Percentiles rank a stretch among this genome's conserved stretches.
Conservation (phyloP, 1,140 invertebrate species). For the Oncopodura yosiiana region DNA sequence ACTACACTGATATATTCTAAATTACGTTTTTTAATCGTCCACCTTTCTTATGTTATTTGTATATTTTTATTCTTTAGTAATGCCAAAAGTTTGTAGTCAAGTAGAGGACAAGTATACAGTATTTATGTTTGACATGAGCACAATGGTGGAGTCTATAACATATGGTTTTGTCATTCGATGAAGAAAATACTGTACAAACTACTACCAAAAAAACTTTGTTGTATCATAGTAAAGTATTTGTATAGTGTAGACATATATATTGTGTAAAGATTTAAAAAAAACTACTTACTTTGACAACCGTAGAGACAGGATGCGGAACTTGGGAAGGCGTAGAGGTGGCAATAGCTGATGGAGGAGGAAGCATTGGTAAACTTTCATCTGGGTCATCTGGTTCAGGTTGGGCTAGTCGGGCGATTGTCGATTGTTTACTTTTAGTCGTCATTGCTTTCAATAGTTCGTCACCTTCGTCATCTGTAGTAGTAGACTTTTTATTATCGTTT, state of each 20-base stretch:
- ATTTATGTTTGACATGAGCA: too few relatives aligned
- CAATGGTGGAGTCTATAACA: not conserved
- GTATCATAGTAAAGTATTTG: too few relatives aligned
- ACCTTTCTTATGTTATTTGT: too few relatives aligned
- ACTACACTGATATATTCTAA: too few relatives aligned
- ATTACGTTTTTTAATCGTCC: too few relatives aligned
- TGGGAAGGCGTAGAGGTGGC: conserved; percentile 8
- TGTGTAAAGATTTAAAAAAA: too few relatives aligned
- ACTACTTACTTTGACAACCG: conserved; percentile 32
- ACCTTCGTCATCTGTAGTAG: conserved; percentile 34
- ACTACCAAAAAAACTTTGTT: too few relatives aligned
- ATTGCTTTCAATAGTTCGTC: conserved; percentile 35
- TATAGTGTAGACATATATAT: too few relatives aligned
- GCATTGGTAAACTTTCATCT: conserved; percentile 32
- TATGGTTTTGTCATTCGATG: not conserved
- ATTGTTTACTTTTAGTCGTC: conserved; percentile 36
- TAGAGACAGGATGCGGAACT: conserved; percentile 17
- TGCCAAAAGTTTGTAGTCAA: too few relatives aligned
- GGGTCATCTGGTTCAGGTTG: conserved; percentile 35
- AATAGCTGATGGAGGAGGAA: conserved; percentile 20
- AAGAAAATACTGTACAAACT: too few relatives aligned
- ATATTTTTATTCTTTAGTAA: too few relatives aligned
- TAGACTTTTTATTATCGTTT: conserved; percentile 30
- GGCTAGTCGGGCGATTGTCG: conserved; percentile 35
- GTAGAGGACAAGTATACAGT: too few relatives aligned